Percentiles rank a stretch among this genome's conserved stretches.
Evolutionary conservation across 2,888 invertebrate genomes (phyloP).

Genomic region (Bellardia bayeri): DNA sequence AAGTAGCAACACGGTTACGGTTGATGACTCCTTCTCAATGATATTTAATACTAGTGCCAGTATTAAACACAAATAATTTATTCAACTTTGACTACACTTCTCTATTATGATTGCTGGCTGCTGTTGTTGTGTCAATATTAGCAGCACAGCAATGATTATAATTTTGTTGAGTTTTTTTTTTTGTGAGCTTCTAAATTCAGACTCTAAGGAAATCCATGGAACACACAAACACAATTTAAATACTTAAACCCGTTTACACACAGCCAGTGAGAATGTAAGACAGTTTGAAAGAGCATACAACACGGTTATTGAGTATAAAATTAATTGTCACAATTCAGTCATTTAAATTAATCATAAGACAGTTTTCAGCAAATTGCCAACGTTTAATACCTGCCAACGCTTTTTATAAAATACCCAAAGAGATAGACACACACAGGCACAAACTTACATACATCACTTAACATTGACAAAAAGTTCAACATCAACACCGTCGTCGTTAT

Average conservation of each 20-base stretch:
- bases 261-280: neutral
- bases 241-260: neutral
- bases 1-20: slow-evolving; percentile 43
- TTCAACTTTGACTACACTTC: slow-evolving; percentile 30
- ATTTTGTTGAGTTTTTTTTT: slow-evolving; percentile 24
- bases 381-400: slow-evolving; percentile 29
- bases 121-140: slow-evolving; percentile 43
- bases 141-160: slow-evolving; percentile 14
- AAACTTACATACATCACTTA: slow-evolving; percentile 36
- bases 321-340: slow-evolving; percentile 74
- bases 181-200: neutral
- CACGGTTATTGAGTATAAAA: slow-evolving; percentile 65
- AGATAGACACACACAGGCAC: neutral
- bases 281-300: neutral
- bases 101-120: neutral
- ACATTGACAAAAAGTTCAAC: slow-evolving; percentile 44
- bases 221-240: neutral
- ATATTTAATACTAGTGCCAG: slow-evolving; percentile 25
- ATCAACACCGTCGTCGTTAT: slow-evolving; percentile 2
- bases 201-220: neutral
- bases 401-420: neutral
- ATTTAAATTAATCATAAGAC: slow-evolving; percentile 75
- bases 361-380: slow-evolving; percentile 71
- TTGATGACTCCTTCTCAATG: slow-evolving; percentile 30
- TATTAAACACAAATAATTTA: neutral